Evolutionary conservation across 1,140 invertebrate genomes (phyloP), one percentile per base, ranked within the genome.

Genomic region (Wiebesia pumilae): DNA sequence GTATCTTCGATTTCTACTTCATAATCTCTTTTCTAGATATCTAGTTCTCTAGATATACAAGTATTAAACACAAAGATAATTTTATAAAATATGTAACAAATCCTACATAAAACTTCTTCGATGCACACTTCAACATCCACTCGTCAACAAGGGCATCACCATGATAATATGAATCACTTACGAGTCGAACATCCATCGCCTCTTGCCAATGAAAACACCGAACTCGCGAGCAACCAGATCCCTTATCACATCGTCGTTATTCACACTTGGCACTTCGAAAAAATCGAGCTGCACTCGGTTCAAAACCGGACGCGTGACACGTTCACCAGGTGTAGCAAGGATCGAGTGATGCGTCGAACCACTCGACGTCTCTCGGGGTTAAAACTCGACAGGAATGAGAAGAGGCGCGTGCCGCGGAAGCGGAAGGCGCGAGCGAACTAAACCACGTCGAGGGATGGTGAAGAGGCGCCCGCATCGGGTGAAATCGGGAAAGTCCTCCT

Each of bases 161-260:
- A 54, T 54, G n/a, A 73, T 24, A 27, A 43, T 40, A 43, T 9
- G 9, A 43, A 21, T 33, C 90, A 92, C 93, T 93, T 88, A 93
- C 93, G 90, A 90, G 89, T 91, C 89, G 91, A 89, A 89, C 73
- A 88, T 92, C 91, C 93, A 93, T 93, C 87, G 86, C 89, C 89
- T 90, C 87, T 83, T 84, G 85, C 90, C 86, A 88, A 87, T 87
- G 73, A 14, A 1, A 38, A 83, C 35, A 14, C 67, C 88, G 69
- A 71, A 30, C 43, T 30, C 43, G 16, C 47, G 58, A 83, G 62
- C 89, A 81, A 88, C 88, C 58, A 14, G 58, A 62, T 88, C 89
- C 81, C 83, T 82, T 89, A 86, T 88, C 88, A 89, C 89, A 91
- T 91, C 88, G 89, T 90, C 65, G 38, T 9, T 35, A 10, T 78